These are phyloP conservation scores for Rhagoletis pomonella DNA, from an alignment of 1,140 invertebrate species.

Conservation along the genomic window DNA sequence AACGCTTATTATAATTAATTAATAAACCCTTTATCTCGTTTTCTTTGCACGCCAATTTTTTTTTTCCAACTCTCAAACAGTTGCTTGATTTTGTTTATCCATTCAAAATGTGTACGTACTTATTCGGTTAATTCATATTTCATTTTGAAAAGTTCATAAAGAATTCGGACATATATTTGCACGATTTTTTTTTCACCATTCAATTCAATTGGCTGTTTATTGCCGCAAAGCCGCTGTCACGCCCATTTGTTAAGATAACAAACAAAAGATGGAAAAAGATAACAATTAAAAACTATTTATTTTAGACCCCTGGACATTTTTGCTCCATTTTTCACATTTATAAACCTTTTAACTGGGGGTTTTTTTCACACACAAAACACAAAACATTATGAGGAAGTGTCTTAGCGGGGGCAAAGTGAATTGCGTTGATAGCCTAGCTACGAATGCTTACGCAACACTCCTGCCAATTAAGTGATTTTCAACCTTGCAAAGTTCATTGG, in stretches of 20 bases:
- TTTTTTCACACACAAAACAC: neutral
- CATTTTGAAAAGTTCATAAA: neutral
- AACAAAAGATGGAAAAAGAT: neutral
- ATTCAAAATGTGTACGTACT: neutral
- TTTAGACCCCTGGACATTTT: neutral
- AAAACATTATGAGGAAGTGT: constrained; percentile 13
- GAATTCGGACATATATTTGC: neutral
- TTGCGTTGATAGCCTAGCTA: neutral
- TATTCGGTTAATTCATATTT: neutral
- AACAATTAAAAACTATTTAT: constrained; percentile 11
- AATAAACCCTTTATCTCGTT: constrained; percentile 1
- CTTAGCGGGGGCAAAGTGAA: neutral
- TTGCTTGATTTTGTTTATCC: neutral
- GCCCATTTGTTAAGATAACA: constrained; percentile 43
- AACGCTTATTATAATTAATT: constrained; percentile 33
- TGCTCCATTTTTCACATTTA: constrained; percentile 26
- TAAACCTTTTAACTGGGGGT: neutral
- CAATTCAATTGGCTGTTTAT: neutral
- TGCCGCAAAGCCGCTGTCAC: constrained; percentile 16
- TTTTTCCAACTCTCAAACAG: neutral
- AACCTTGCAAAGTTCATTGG: constrained; percentile 9
- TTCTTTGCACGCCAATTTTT: constrained; percentile 21
- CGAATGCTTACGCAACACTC: neutral
- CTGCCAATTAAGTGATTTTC: neutral
- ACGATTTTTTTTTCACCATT: neutral